phyloP scores from a whole-genome alignment of 2,888 invertebrate genomes.

The Mythimna albipuncta region DNA sequence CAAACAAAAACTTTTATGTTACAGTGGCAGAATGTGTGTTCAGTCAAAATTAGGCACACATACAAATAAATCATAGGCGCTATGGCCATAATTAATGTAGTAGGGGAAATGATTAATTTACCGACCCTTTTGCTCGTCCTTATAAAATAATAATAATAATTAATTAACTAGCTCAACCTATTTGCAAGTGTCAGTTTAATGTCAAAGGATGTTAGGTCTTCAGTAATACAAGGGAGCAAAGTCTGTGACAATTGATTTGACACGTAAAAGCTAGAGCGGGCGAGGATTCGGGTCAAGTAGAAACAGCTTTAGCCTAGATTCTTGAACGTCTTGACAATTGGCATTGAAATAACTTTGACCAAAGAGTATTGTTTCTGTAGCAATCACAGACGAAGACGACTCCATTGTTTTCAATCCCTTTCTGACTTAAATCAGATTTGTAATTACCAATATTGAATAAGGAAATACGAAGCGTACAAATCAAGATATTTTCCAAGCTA shows the following conservation, averaged over 20 bases:
- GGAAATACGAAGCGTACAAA: constrained; percentile 58
- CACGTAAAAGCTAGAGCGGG: neutral
- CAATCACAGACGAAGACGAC: neutral
- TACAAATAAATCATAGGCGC: constrained; percentile 20
- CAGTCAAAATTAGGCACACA: constrained; percentile 2
- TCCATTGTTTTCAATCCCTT: constrained; percentile 7
- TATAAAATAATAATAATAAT: neutral
- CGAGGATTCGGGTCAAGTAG: constrained; percentile 3
- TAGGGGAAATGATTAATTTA: neutral
- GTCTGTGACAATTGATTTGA: neutral
- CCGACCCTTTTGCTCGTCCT: neutral
- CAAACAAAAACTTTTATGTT: neutral
- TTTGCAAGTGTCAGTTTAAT: neutral
- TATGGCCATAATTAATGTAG: neutral
- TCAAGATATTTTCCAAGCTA: constrained; percentile 70
- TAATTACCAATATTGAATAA: constrained; percentile 49
- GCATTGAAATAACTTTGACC: neutral
- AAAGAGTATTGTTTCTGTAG: neutral
- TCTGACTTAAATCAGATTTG: constrained; percentile 42
- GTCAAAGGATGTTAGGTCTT: neutral
- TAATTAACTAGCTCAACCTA: neutral
- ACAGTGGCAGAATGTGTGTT: neutral
- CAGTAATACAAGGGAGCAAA: neutral
- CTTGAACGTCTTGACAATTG: neutral
- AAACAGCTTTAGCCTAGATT: constrained; percentile 2